Base-by-base conservation (phyloP, 2,797 vertebrate species). In the Sternotherus odoratus region DNA sequence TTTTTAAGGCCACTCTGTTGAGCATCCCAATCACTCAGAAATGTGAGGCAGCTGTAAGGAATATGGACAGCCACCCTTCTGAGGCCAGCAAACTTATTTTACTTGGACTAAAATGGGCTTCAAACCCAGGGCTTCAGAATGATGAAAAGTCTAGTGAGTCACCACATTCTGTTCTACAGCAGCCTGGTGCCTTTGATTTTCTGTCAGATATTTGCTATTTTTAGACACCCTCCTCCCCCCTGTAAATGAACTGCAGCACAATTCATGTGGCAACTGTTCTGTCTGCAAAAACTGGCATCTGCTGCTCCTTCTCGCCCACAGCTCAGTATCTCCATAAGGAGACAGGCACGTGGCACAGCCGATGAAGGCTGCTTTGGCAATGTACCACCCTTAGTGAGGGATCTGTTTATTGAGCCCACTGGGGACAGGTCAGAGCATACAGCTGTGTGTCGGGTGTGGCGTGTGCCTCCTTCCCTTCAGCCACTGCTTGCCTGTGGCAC, bases 181-280 rank as follows among this genome's bases (percentile, higher is more conserved):
- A 96, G 90, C 60, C 89, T 95, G 83, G 95, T 95, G 54, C 54
- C 54, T 57, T 60, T 90, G 74, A 81, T 92, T 94, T 95, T 88
- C 92, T 77, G 87, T 36, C 24, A 74, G 87, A 83, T 94, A 92
- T 54, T 87, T 87, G 79, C 50, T 79, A 12, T 97, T 97, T 97
- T 95, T 95, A 95, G 92, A 94, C 19, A 5, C n/a, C 12, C 56
- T 2, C 57, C 24, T 26, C 3, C 82, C 15, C 51, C 1, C 74
- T n/a, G 30, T 81, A 97, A 96, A 92, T 1, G 54, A 94, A 89
- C 57, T 51, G 39, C 15, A 8, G 36, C 91, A 94, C 60, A 1
- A 0, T 83, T 85, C 1, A 0, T 51, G 50, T 19, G 21, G 75
- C 1, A 49, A 66, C 53, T 79, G 56, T 78, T 87, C 75, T 15